Evolutionary conservation across 2,888 invertebrate species (phyloP).

Genomic region (Acronicta psi): DNA sequence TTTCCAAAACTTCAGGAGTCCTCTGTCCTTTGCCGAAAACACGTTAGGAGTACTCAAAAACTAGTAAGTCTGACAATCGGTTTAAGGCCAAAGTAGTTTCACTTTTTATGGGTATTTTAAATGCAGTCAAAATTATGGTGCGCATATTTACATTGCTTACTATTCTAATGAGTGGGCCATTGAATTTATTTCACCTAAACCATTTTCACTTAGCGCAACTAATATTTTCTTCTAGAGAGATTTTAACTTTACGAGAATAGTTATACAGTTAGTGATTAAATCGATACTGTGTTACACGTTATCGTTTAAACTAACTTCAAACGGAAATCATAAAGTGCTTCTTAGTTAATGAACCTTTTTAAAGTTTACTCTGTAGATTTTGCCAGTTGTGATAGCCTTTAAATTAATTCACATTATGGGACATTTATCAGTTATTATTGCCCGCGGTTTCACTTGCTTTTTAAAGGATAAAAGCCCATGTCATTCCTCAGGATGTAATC

Average conservation of each 20-base stretch:
- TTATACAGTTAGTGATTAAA: conserved; percentile 18
- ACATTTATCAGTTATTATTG: no score
- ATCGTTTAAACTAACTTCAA: background rate
- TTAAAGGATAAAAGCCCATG: no score
- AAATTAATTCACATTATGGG: no score
- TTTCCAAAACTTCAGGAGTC: no score
- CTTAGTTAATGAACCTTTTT: background rate
- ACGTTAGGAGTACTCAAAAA: no score
- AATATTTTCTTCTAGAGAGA: conserved; percentile 22
- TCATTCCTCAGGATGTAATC: no score
- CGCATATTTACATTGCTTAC: conserved; percentile 10
- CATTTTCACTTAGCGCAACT: conserved; percentile 22
- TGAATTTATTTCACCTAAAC: conserved; percentile 25
- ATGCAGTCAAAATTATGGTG: background rate
- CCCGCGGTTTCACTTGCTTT: no score
- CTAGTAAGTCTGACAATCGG: no score
- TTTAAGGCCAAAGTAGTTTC: no score
- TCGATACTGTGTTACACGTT: conserved; percentile 28
- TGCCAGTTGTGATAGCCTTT: no score
- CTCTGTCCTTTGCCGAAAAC: no score
- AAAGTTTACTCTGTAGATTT: no score
- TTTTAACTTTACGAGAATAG: conserved; percentile 29
- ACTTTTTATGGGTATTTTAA: background rate
- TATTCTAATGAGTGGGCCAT: conserved; percentile 4
- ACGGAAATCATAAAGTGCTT: conserved; percentile 27